A percentile compares a stretch with the other conserved stretches of the same genome.
phyloP scores from a whole-genome alignment of 2,113 vertebrate genomes.

The Melanocharis versteri region DNA sequence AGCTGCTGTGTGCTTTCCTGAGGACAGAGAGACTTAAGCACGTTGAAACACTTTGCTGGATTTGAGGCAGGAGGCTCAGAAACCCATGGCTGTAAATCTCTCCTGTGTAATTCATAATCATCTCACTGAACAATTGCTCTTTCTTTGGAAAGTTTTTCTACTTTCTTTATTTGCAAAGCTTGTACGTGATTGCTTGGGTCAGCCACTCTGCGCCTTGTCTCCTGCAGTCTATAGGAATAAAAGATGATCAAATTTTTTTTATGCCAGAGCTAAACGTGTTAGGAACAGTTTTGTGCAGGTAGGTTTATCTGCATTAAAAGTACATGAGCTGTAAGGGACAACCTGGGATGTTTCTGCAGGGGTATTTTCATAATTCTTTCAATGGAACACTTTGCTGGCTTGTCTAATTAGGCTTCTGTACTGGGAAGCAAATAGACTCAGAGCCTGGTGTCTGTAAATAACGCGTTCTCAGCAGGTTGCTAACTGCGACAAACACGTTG shows the following conservation, averaged over 20 bases:
- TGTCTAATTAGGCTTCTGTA: slow-evolving; percentile 31
- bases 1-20: slow-evolving; percentile 29
- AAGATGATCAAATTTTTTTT: background rate
- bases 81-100: slow-evolving; percentile 10
- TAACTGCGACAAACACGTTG: background rate
- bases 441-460: slow-evolving; percentile 39
- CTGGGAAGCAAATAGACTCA: slow-evolving; percentile 3
- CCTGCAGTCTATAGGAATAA: background rate
- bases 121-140: background rate
- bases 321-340: background rate
- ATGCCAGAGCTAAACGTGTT: background rate
- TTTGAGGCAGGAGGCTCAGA: slow-evolving; percentile 33
- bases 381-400: slow-evolving; percentile 1
- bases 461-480: background rate
- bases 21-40: background rate
- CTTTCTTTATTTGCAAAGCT: slow-evolving; percentile 27
- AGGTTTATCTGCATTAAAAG: slow-evolving; percentile 32
- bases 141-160: background rate
- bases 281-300: background rate
- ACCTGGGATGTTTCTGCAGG: background rate
- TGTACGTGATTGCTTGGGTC: background rate
- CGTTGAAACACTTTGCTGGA: background rate
- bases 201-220: background rate
- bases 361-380: slow-evolving; percentile 12
- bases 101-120: slow-evolving; percentile 25